Evolutionary conservation across 2,113 vertebrate genomes (phyloP).

Genomic region (Crocuta crocuta): DNA sequence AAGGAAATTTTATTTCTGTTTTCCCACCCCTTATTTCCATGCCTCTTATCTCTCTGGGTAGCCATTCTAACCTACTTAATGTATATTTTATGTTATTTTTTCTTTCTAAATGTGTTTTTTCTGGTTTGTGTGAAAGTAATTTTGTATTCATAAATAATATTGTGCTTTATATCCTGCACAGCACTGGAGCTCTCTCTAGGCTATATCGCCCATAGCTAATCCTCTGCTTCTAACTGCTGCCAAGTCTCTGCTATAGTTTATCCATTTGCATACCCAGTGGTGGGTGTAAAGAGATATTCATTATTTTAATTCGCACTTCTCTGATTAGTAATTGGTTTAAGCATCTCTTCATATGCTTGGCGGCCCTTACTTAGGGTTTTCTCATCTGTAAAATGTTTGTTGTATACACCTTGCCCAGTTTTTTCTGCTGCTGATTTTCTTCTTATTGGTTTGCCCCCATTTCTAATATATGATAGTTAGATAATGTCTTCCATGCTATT

Average conservation of each 20-base stretch:
- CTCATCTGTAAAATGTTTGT: background rate
- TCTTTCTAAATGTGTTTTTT: background rate
- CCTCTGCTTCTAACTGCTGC: background rate
- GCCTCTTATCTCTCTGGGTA: background rate
- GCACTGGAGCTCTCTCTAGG: background rate
- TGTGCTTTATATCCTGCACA: background rate
- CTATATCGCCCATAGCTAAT: background rate
- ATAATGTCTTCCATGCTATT: background rate
- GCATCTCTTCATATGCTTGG: background rate
- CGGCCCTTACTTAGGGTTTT: background rate
- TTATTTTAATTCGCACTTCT: slow-evolving; percentile 50
- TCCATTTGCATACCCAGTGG: background rate
- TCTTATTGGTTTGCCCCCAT: background rate
- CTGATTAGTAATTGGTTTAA: slow-evolving; percentile 6
- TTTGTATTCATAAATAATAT: background rate
- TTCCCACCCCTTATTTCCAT: background rate
- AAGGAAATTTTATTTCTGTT: slow-evolving; percentile 9
- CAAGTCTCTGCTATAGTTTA: background rate
- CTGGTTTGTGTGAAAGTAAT: background rate
- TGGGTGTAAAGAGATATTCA: background rate
- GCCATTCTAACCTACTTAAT: background rate
- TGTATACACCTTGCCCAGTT: background rate
- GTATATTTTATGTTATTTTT: background rate
- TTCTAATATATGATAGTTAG: background rate
- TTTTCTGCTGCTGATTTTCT: background rate